These are phyloP conservation scores for Platycheirus rosarum DNA, from an alignment of 2,888 invertebrate species.

Conservation along the genomic window DNA sequence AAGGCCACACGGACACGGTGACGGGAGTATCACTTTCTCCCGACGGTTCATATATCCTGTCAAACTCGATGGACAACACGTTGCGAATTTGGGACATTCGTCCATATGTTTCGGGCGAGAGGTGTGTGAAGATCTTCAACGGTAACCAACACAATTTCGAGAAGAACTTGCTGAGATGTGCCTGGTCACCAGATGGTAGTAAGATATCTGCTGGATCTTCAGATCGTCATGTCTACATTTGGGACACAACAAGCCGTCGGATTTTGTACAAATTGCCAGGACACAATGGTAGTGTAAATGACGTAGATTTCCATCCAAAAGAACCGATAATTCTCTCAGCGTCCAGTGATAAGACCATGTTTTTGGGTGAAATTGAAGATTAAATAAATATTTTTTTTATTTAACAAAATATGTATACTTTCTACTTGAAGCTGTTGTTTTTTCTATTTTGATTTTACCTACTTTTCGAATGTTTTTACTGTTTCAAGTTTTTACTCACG, in stretches of 20 bases:
- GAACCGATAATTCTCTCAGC: conserved; percentile 97
- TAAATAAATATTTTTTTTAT: conserved; percentile 70
- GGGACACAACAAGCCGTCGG: conserved; percentile 96
- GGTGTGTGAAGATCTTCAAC: conserved; percentile 95
- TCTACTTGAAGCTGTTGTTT: too few species aligned
- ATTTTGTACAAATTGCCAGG: conserved; percentile 98
- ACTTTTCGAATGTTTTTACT: too few species aligned
- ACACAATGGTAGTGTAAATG: conserved; percentile 98
- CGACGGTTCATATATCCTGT: conserved; percentile 92
- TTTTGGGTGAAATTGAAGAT: conserved; percentile 95
- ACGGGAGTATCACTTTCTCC: conserved; percentile 89
- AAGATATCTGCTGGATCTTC: conserved; percentile 93
- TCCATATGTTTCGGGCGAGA: conserved; percentile 95
- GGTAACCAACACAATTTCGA: conserved; percentile 99
- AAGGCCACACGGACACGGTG: conserved; percentile 97
- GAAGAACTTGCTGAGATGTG: conserved; percentile 95
- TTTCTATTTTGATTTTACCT: too few species aligned
- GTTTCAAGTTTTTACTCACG: too few species aligned
- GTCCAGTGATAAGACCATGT: conserved; percentile 97
- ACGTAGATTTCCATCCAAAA: conserved; percentile 95
- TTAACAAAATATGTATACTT: too few species aligned
- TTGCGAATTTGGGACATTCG: conserved; percentile 98
- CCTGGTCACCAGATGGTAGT: conserved; percentile 96
- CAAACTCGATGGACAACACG: conserved; percentile 98
- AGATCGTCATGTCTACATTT: conserved; percentile 97